Evolutionary conservation across 1,140 invertebrate genomes (phyloP), one percentile per base, ranked within the genome.

Genomic region (Drosophila ogumai): DNA sequence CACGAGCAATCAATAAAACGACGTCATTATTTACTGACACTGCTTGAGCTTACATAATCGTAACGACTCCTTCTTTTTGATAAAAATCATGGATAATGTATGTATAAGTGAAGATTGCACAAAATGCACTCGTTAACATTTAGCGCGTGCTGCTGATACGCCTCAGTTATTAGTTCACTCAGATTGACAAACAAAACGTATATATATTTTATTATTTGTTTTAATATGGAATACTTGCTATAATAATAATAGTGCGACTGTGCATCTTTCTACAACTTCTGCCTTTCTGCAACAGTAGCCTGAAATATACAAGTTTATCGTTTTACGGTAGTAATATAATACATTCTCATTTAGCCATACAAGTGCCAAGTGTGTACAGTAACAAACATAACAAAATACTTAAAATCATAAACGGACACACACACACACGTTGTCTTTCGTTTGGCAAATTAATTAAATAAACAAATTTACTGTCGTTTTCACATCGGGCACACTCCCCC

Each of bases 311-410:
- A 88, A 54, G 68, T 58, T 81, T 61, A 77, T 72, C 60, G 69
- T 81, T 90, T 86, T 81, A 38, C 75, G 58, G 82, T 86, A 86
- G 79, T 87, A 86, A 86, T 86, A 86, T 86, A 86, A 86, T 86
- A 86, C 82, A 86, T 79, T 81, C 49, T 72, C 31, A 54, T 50
- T 71, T 84, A 69, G 68, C 81, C 63, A 71, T 68, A 64, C 25
- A 81, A 75, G 69, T 61, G 82, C 82, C 78, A 82, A 25, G 77
- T 56, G 60, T 52, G 52, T 55, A 55, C 52, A 28, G 47, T 64
- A 86, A 81, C 82, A 86, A 87, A 81, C 72, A 75, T 66, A 85
- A 65, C 63, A 85, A 74, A 50, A 41, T 68, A 47, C 76, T 73
- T 73, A 73, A 54, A 57, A 59, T 59, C 69, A 73, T 43, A 50